Evolutionary conservation across 1,140 invertebrate species (phyloP).

Genomic region (Samia ricini): DNA sequence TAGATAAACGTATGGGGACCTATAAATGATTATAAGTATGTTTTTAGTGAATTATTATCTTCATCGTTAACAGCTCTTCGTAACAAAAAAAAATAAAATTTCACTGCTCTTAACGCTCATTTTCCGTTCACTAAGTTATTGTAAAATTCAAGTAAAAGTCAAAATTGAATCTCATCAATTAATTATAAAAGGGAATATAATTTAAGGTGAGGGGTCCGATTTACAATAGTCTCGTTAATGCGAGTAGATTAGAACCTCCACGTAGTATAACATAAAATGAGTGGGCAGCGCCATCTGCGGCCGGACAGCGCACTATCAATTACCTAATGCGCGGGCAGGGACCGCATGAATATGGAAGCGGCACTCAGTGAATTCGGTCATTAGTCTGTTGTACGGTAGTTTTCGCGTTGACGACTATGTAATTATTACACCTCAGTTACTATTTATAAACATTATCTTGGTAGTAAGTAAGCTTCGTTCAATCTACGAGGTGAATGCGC

Average conservation of each 20-base stretch:
- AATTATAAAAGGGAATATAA: not conserved
- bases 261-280: not conserved
- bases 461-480: no score
- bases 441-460: no score
- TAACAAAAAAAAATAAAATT: no score
- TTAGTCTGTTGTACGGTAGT: conserved; percentile 29
- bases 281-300: conserved; percentile 5
- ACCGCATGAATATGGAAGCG: conserved; percentile 53
- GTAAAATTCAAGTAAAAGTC: not conserved
- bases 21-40: no score
- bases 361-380: conserved; percentile 46
- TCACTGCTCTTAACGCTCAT: no score
- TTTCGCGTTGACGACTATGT: not conserved
- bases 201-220: not conserved
- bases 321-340: conserved; percentile 43
- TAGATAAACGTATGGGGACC: no score
- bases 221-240: conserved; percentile 2
- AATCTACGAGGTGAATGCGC: no score
- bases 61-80: no score
- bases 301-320: conserved; percentile 38
- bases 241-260: not conserved
- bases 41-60: no score
- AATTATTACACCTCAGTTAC: not conserved
- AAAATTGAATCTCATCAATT: conserved; percentile 1
- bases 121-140: not conserved